Conservation (phyloP, 2,888 invertebrate species). For the Dichetophora obliterata region DNA sequence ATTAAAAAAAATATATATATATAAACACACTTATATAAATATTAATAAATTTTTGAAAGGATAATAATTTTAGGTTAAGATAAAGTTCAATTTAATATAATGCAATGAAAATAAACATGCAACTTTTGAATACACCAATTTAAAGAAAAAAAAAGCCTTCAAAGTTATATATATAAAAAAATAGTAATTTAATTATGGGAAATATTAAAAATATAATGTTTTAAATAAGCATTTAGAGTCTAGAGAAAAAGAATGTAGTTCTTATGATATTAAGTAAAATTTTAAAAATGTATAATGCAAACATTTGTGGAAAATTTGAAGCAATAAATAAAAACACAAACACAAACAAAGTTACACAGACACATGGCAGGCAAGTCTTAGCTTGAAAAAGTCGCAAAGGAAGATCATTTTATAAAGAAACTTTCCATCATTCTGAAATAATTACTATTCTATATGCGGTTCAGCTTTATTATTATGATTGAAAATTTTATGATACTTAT, state of each 20-base stretch:
- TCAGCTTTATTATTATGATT: constrained; percentile 67
- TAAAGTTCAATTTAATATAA: constrained; percentile 17
- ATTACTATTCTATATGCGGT: constrained; percentile 71
- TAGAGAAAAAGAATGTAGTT: not conserved
- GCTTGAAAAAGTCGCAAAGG: not conserved
- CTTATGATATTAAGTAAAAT: constrained; percentile 2
- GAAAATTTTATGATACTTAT: not conserved
- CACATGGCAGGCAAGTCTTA: not conserved
- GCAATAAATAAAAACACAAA: not conserved
- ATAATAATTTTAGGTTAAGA: constrained; percentile 36
- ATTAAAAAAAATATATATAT: constrained; percentile 23
- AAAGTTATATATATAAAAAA: constrained; percentile 35
- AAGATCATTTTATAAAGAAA: constrained; percentile 44
- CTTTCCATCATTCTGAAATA: constrained; percentile 65
- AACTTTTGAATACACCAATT: constrained; percentile 54
- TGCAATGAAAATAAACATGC: constrained; percentile 28
- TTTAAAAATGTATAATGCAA: constrained; percentile 12
- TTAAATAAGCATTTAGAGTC: constrained; percentile 51
- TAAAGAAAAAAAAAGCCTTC: constrained; percentile 52
- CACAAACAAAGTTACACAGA: constrained; percentile 1
- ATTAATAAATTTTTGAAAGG: constrained; percentile 16
- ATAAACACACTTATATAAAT: constrained; percentile 26
- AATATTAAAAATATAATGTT: constrained; percentile 38
- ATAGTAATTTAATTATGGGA: constrained; percentile 23
- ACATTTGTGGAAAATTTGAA: constrained; percentile 5